Base-by-base conservation (phyloP, 2,888 invertebrate species). In the Microplitis manilae region DNA sequence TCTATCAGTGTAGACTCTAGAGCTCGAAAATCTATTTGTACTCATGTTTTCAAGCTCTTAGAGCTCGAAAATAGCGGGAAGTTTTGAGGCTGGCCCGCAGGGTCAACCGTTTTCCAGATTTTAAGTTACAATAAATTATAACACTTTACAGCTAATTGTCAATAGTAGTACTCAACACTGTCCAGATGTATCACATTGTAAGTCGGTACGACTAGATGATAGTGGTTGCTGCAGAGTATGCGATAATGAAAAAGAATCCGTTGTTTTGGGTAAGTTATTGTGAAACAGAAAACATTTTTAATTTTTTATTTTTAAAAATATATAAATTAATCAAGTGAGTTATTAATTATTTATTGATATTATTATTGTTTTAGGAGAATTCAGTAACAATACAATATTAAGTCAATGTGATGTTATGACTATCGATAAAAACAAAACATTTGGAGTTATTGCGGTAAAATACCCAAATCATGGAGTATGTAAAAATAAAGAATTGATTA, bases 171-270 rank as follows among this genome's bases (percentile, higher is more conserved):
- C 90, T 5, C 90, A 92, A 83, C 86, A 91, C 0, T 96, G 96
- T 85, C 94, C 94, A 1, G 92, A 93, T 87, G 87, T 94, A 41
- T 90, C 92, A 0, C 85, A 90, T 65, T 96, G 96, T 85, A 90
- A 92, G 0, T 88, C 91, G 0, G 91, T 92, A 30, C 87, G 92
- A 79, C 84, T 93, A 15, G 92, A 93, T 83, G 88, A 90, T 13
- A 93, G 93, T 39, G 94, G 94, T 70, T 96, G 96, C 87, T 96
- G 96, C 83, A 90, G 92, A 40, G 88, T 91, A 69, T 96, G 96
- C 86, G 92, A 92, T 79, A 85, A 91, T 20, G 92, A 92, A 1
- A 86, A 92, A 0, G 30, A 30, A 30, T 83, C 88, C 7, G 84
- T 91, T 5, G 90, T 91, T 80, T 77, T 65, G 8, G 90, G 93